These are phyloP conservation scores for Heliangelus exortis DNA, from an alignment of 2,797 vertebrate species.

Conservation along the genomic window DNA sequence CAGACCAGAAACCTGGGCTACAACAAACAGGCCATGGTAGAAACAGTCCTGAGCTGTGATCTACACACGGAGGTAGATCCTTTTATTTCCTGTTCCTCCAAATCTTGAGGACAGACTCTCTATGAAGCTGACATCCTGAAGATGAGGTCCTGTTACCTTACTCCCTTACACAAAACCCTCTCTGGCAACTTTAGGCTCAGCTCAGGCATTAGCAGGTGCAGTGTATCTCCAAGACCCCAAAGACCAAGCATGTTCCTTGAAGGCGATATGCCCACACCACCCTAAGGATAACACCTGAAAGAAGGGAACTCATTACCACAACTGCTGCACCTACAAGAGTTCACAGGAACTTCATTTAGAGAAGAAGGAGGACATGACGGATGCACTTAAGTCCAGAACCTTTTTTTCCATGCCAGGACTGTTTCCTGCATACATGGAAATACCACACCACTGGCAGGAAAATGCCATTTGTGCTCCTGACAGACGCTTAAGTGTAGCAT, in stretches of 20 bases:
- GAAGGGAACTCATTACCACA: not conserved
- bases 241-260: not conserved
- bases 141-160: not conserved
- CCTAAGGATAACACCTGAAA: not conserved
- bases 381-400: not conserved
- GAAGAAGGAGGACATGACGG: not conserved
- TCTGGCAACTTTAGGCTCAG: not conserved
- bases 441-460: fast-evolving
- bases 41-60: not conserved
- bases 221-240: not conserved
- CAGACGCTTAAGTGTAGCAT: not conserved
- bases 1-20: not conserved
- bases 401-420: not conserved
- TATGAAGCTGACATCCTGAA: not conserved
- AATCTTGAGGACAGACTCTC: not conserved
- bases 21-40: not conserved
- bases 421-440: not conserved
- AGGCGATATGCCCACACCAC: not conserved
- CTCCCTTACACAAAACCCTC: not conserved
- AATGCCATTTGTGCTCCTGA: fast-evolving
- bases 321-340: not conserved
- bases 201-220: not conserved
- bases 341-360: not conserved
- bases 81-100: not conserved
- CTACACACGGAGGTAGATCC: not conserved